Percentiles rank a stretch among this genome's conserved stretches.
phyloP scores from a whole-genome alignment of 1,140 invertebrate species.

The Pseudoatta argentina region DNA sequence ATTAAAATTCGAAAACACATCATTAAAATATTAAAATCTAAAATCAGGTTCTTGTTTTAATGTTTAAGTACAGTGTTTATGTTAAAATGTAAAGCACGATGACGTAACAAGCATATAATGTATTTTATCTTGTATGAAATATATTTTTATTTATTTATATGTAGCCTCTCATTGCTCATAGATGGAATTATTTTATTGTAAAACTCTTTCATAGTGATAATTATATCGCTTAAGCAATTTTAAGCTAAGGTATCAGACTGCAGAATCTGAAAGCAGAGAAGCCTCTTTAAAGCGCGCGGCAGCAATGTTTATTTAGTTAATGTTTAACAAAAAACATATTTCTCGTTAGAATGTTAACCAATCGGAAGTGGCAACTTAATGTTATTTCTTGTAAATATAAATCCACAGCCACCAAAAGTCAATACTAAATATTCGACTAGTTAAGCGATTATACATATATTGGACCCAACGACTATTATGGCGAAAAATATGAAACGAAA shows the following conservation, averaged over 20 bases:
- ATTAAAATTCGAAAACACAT: neutral
- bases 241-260: neutral
- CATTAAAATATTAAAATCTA: neutral
- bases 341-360: neutral
- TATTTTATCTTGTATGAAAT: neutral
- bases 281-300: neutral
- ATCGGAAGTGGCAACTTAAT: neutral
- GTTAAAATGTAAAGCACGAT: neutral
- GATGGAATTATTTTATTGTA: neutral
- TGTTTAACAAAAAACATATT: conserved; percentile 38
- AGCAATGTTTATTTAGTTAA: conserved; percentile 26
- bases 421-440: conserved; percentile 38
- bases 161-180: neutral
- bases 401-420: neutral
- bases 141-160: neutral
- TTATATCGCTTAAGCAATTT: neutral
- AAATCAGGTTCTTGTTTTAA: conserved; percentile 1
- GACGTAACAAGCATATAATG: neutral
- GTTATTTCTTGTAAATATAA: neutral
- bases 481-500: neutral
- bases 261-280: neutral
- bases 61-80: neutral
- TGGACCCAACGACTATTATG: neutral
- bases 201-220: neutral
- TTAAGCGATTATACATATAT: conserved; percentile 7